Conservation (phyloP, 2,888 invertebrate genomes). For the Toxonevra muliebris region DNA sequence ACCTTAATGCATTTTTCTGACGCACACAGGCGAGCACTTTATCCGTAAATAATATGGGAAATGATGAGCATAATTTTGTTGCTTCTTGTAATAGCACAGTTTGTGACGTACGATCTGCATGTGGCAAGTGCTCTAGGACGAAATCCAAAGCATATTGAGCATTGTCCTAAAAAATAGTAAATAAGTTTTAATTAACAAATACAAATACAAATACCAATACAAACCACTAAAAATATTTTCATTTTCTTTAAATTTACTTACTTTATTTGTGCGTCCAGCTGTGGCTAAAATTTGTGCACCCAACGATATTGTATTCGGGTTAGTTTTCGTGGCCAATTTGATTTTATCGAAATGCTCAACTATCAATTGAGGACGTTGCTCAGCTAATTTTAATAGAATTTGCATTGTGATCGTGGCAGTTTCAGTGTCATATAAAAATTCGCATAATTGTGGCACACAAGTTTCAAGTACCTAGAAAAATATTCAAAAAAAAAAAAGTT, state of each 20-base stretch:
- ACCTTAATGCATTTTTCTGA: slow-evolving; percentile 69
- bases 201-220: background rate
- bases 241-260: slow-evolving; percentile 53
- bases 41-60: slow-evolving; percentile 83
- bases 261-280: slow-evolving; percentile 77
- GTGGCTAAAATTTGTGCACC: slow-evolving; percentile 77
- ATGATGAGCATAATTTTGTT: slow-evolving; percentile 80
- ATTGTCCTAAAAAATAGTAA: slow-evolving; percentile 76
- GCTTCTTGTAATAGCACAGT: slow-evolving; percentile 82
- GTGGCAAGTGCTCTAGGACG: slow-evolving; percentile 77
- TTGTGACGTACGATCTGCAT: slow-evolving; percentile 78
- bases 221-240: background rate
- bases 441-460: slow-evolving; percentile 83
- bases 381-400: slow-evolving; percentile 79
- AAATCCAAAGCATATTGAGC: slow-evolving; percentile 85
- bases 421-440: slow-evolving; percentile 73
- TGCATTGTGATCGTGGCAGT: slow-evolving; percentile 74
- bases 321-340: slow-evolving; percentile 73
- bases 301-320: slow-evolving; percentile 73
- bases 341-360: slow-evolving; percentile 76
- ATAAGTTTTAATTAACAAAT: slow-evolving; percentile 26
- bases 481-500: slow-evolving; percentile 19
- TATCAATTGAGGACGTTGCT: slow-evolving; percentile 75
- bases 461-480: slow-evolving; percentile 76
- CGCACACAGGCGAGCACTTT: slow-evolving; percentile 79